Percentiles rank a stretch among this genome's conserved stretches.
These are phyloP conservation scores for Aspidiotus destructor DNA, from an alignment of 2,888 invertebrate species.

Conservation along the genomic window DNA sequence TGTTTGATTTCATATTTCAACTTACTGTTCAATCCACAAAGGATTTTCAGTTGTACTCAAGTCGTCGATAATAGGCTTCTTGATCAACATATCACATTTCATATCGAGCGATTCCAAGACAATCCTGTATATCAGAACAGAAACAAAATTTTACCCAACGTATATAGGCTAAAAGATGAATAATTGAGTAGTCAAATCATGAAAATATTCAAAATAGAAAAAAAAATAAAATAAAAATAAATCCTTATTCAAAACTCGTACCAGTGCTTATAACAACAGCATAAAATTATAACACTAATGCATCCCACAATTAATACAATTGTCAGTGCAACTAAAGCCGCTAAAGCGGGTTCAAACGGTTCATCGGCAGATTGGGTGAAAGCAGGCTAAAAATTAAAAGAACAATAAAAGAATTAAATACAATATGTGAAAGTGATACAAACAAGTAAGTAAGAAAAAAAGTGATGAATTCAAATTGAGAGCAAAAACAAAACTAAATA, in stretches of 20 bases:
- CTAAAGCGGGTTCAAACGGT: conserved; percentile 74
- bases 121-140: conserved; percentile 48
- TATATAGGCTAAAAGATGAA: not conserved
- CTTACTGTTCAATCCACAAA: conserved; percentile 81
- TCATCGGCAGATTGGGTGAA: conserved; percentile 57
- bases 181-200: not conserved
- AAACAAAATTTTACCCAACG: not conserved
- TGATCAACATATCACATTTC: conserved; percentile 71
- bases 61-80: conserved; percentile 66
- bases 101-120: conserved; percentile 70
- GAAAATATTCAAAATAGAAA: not conserved
- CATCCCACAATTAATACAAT: conserved; percentile 78
- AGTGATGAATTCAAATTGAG: not conserved
- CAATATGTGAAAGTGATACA: conserved; percentile 11
- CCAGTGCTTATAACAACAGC: conserved; percentile 82
- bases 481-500: too few species aligned
- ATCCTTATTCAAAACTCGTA: conserved; percentile 40
- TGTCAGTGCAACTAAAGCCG: conserved; percentile 71
- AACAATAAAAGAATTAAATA: conserved; percentile 32
- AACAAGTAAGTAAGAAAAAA: not conserved
- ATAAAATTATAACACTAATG: conserved; percentile 74
- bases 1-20: not conserved
- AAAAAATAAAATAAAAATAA: not conserved
- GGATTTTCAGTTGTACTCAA: conserved; percentile 85
- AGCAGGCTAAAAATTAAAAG: conserved; percentile 46